Percentiles rank a stretch among this genome's conserved stretches.
Conservation (phyloP, 2,888 invertebrate genomes). For the Cheilosia soror region DNA sequence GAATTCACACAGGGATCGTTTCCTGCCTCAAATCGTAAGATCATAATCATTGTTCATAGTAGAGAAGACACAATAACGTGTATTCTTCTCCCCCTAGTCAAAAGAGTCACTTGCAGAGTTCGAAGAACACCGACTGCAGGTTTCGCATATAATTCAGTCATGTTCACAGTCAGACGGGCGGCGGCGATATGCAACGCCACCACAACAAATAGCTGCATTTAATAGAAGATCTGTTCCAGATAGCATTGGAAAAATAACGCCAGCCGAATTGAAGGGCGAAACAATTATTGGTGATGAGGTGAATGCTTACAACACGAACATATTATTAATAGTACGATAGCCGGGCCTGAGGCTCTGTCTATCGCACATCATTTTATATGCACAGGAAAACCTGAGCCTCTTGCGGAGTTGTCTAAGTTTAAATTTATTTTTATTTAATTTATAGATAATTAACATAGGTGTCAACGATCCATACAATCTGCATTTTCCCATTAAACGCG, state of each 20-base stretch:
- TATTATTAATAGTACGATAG: too few relatives aligned
- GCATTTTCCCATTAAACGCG: constrained; percentile 95
- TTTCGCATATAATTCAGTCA: constrained; percentile 93
- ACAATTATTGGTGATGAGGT: constrained; percentile 91
- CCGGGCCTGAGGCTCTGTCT: too few relatives aligned
- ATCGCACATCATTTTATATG: not conserved
- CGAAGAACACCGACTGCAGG: constrained; percentile 92
- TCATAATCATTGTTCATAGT: constrained; percentile 3
- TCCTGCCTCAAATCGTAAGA: constrained; percentile 85
- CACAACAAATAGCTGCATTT: constrained; percentile 94
- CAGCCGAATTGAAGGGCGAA: constrained; percentile 87
- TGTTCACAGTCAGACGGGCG: constrained; percentile 93
- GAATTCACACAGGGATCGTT: constrained; percentile 86
- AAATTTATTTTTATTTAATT: not conserved
- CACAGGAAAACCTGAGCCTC: not conserved
- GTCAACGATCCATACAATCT: constrained; percentile 91
- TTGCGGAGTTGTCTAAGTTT: not conserved
- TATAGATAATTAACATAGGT: constrained; percentile 79
- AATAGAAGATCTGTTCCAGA: constrained; percentile 92
- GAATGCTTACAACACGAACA: not conserved
- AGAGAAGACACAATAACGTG: not conserved
- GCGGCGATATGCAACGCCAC: constrained; percentile 92
- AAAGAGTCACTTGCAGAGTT: constrained; percentile 90
- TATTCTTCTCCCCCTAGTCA: constrained; percentile 81
- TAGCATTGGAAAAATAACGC: constrained; percentile 85